Evolutionary conservation across 2,113 vertebrate genomes (phyloP).

Genomic region (Sylvia atricapilla): DNA sequence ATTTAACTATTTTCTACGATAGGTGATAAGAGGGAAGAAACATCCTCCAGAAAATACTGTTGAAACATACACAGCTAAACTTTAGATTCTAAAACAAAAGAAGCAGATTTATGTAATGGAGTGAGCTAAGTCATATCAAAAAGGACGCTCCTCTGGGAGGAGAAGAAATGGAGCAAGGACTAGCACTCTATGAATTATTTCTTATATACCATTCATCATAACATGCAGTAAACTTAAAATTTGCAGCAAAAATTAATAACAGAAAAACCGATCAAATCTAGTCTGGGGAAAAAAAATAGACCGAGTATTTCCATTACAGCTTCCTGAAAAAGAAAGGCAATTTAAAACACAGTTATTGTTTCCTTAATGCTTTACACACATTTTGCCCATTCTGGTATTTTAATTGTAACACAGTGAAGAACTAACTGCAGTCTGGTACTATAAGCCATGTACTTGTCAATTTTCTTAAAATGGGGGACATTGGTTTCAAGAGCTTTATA

Average conservation of each 20-base stretch:
- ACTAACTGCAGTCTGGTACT: neutral
- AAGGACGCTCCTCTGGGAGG: neutral
- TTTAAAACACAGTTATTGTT: neutral
- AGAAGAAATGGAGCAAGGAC: neutral
- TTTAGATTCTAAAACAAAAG: neutral
- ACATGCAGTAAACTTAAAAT: neutral
- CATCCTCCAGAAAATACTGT: neutral
- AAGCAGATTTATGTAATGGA: neutral
- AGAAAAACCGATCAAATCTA: neutral
- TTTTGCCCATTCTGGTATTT: neutral
- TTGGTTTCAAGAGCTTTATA: neutral
- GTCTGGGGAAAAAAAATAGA: neutral
- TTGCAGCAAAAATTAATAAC: neutral
- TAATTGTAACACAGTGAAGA: neutral
- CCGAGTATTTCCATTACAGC: neutral
- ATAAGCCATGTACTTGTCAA: neutral
- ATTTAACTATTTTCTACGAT: neutral
- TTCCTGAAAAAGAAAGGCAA: neutral
- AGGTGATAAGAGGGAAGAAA: neutral
- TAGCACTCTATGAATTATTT: neutral
- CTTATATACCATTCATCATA: neutral
- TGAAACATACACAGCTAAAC: neutral
- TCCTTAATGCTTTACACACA: neutral
- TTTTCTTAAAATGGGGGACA: neutral
- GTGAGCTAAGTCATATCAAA: neutral